These are phyloP conservation scores for Oreochromis niloticus DNA, from an alignment of 2,113 vertebrate genomes.

Conservation along the genomic window DNA sequence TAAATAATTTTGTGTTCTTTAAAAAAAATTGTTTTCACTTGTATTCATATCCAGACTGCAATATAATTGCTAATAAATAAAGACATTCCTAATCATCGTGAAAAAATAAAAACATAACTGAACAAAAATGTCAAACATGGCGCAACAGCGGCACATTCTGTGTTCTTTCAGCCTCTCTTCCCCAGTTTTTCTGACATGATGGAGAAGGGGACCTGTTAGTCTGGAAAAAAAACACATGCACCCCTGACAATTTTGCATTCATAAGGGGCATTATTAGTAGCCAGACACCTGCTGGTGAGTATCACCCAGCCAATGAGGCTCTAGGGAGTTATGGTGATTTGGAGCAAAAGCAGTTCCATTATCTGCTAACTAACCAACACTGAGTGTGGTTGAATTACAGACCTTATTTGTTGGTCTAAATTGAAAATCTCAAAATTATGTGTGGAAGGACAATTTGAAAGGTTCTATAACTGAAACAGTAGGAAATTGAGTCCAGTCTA, in stretches of 20 bases:
- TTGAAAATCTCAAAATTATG: not conserved
- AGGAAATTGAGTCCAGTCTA: not conserved
- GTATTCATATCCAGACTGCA: not conserved
- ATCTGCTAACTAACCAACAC: not conserved
- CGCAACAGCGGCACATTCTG: not conserved
- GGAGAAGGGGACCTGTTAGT: not conserved
- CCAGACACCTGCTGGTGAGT: not conserved
- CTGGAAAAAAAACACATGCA: not conserved
- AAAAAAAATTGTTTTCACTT: not conserved
- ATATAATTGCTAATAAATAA: not conserved
- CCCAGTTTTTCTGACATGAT: not conserved
- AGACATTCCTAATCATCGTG: not conserved
- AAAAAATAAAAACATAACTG: not conserved
- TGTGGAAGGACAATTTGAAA: not conserved
- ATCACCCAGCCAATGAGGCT: not conserved
- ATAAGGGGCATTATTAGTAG: conserved; percentile 1
- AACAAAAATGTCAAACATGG: not conserved
- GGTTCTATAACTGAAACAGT: not conserved
- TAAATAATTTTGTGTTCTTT: not conserved
- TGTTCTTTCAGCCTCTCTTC: not conserved
- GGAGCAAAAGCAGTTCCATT: not conserved
- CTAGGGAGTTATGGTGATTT: not conserved
- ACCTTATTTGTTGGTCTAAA: not conserved
- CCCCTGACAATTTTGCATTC: not conserved
- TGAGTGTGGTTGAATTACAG: not conserved